Percentiles rank a stretch among this genome's conserved stretches.
Conservation (phyloP, 2,113 vertebrate genomes). For the Hemibagrus wyckioides region DNA sequence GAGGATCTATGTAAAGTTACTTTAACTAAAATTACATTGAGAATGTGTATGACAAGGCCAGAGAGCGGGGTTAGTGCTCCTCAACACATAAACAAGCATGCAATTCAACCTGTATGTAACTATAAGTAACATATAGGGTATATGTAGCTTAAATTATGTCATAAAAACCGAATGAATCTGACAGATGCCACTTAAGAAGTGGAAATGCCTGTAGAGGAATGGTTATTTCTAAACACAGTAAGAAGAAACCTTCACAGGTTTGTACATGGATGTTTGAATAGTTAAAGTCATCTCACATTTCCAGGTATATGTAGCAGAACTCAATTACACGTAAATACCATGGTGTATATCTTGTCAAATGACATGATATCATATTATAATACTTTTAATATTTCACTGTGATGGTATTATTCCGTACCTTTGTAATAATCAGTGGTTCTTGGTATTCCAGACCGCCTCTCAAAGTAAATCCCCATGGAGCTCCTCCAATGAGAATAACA, state of each 20-base stretch:
- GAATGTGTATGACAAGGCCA: neutral
- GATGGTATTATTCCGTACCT: constrained; percentile 64
- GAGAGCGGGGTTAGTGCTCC: neutral
- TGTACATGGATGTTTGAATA: neutral
- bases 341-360: neutral
- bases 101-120: neutral
- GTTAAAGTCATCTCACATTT: neutral
- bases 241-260: neutral
- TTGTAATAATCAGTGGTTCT: constrained; percentile 86
- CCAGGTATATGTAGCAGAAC: neutral
- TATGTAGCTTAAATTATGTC: neutral
- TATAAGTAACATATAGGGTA: too few relatives aligned
- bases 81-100: neutral
- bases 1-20: neutral
- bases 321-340: neutral
- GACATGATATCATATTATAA: neutral
- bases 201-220: neutral
- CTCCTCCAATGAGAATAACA: constrained; percentile 73
- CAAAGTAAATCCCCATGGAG: constrained; percentile 89
- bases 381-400: neutral
- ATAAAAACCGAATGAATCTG: neutral
- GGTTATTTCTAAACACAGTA: neutral
- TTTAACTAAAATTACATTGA: neutral
- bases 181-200: neutral
- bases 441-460: constrained; percentile 84